Percentiles rank a stretch among this genome's conserved stretches.
Evolutionary conservation across 2,888 invertebrate species (phyloP).

Genomic region (Tetragnatha montana): DNA sequence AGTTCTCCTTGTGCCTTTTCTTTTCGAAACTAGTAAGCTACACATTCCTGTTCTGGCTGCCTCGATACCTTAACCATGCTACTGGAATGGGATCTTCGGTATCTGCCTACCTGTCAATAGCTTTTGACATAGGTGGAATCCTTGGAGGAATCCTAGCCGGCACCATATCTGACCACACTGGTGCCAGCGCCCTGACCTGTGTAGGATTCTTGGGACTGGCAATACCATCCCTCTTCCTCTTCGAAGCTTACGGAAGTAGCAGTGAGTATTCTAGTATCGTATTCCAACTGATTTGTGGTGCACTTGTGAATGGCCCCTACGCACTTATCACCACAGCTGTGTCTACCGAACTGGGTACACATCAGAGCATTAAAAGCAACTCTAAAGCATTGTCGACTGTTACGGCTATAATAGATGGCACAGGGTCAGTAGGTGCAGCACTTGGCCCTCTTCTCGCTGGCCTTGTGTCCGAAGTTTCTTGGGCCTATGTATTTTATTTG

Average conservation of each 20-base stretch:
- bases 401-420: conserved; percentile 98
- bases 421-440: conserved; percentile 94
- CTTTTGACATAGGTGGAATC: conserved; percentile 86
- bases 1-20: conserved; percentile 94
- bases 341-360: conserved; percentile 93
- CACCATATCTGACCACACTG: conserved; percentile 85
- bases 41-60: conserved; percentile 97
- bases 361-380: conserved; percentile 88
- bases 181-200: conserved; percentile 92
- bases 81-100: conserved; percentile 74
- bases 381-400: conserved; percentile 94
- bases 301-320: conserved; percentile 92
- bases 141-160: conserved; percentile 92
- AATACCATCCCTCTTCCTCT: conserved; percentile 80
- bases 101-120: conserved; percentile 77
- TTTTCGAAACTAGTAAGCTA: conserved; percentile 98
- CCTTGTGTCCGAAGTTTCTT: conserved; percentile 83
- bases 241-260: conserved; percentile 70
- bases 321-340: conserved; percentile 97
- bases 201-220: conserved; percentile 86
- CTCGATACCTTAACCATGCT: conserved; percentile 84
- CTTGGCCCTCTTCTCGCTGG: conserved; percentile 93
- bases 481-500: conserved; percentile 77
- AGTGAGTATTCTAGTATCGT: conserved; percentile 57
- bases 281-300: conserved; percentile 71